Conservation (phyloP, 2,888 invertebrate species). For the Chaetogeoica ovagalla region DNA sequence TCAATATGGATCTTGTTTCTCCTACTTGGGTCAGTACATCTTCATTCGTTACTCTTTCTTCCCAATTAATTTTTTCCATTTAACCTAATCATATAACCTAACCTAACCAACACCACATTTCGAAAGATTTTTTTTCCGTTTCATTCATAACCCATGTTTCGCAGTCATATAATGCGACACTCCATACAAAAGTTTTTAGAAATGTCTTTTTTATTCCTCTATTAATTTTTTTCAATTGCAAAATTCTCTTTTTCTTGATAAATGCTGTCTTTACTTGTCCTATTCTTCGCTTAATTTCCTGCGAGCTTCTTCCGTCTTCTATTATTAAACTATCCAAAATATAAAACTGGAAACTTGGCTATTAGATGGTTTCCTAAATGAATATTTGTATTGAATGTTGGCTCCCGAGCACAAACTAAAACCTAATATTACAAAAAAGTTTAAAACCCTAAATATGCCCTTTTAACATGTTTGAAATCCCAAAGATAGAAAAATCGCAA, state of each 20-base stretch:
- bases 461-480: too few species aligned
- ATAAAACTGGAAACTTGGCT: constrained; percentile 1
- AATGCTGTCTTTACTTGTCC: too few species aligned
- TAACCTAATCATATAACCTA: too few species aligned
- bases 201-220: not conserved
- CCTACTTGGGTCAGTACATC: not conserved
- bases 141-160: constrained; percentile 2
- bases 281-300: not conserved
- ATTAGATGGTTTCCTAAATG: not conserved
- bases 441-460: too few species aligned
- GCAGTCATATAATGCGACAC: not conserved
- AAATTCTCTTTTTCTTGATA: too few species aligned
- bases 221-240: not conserved
- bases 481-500: too few species aligned
- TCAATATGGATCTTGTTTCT: constrained; percentile 13
- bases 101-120: not conserved
- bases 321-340: not conserved
- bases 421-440: not conserved
- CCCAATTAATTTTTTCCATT: not conserved
- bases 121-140: not conserved
- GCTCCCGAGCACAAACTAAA: not conserved
- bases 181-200: not conserved
- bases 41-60: not conserved
- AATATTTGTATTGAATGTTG: not conserved
- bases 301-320: not conserved